A percentile compares a stretch with the other conserved stretches of the same genome.
Conservation (phyloP, 2,113 vertebrate genomes). For the Craseonycteris thonglongyai region DNA sequence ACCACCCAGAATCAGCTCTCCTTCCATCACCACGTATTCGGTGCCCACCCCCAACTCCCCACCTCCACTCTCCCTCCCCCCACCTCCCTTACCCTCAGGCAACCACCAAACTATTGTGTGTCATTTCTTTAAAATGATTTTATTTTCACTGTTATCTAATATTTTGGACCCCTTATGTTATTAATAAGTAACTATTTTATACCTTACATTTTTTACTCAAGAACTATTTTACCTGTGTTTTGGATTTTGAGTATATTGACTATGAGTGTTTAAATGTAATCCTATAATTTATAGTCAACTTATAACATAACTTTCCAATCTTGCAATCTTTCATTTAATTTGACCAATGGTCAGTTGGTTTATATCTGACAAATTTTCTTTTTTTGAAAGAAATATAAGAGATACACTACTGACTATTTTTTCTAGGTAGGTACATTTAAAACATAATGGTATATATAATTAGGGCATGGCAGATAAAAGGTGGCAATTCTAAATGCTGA, state of each 20-base stretch:
- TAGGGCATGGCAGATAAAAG: not conserved
- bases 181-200: not conserved
- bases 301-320: not conserved
- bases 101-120: too few relatives aligned
- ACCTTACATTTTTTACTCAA: not conserved
- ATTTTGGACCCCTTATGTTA: not conserved
- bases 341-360: not conserved
- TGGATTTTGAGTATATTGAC: not conserved
- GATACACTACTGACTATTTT: not conserved
- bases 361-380: not conserved
- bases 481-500: not conserved
- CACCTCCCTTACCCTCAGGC: too few relatives aligned
- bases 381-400: not conserved
- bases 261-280: not conserved
- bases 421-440: not conserved
- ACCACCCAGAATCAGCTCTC: too few relatives aligned
- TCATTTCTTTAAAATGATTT: not conserved
- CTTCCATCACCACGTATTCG: too few relatives aligned
- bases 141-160: not conserved
- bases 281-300: not conserved
- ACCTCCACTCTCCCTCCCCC: too few relatives aligned
- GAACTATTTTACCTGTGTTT: not conserved
- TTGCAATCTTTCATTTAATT: not conserved
- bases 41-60: too few relatives aligned
- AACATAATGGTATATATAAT: not conserved